Evolutionary conservation across 2,888 invertebrate species (phyloP).

Genomic region (Phaedon cochleariae): DNA sequence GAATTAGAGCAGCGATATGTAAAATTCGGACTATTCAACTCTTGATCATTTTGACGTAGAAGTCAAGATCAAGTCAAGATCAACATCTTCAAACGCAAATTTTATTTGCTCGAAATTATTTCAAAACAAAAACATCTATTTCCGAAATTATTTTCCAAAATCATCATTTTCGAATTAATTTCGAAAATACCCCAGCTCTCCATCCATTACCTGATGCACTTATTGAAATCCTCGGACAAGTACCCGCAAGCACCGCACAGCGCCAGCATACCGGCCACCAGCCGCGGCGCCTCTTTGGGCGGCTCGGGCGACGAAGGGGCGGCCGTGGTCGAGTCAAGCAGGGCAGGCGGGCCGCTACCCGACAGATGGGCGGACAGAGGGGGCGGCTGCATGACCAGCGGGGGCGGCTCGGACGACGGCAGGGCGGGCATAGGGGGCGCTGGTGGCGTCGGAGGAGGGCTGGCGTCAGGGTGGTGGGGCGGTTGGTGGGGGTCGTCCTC

Average conservation of each 20-base stretch:
- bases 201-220: conserved; percentile 69
- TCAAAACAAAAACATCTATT: no score
- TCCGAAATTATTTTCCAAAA: no score
- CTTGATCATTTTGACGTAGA: no score
- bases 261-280: conserved; percentile 76
- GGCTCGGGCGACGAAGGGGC: conserved; percentile 64
- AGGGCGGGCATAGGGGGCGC: conserved; percentile 15
- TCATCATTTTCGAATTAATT: no score
- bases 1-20: no score
- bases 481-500: conserved; percentile 13
- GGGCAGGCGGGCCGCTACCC: conserved; percentile 10
- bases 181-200: no score
- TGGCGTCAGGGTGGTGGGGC: neutral
- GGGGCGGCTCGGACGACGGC: neutral
- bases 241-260: conserved; percentile 85
- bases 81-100: no score
- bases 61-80: no score
- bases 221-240: conserved; percentile 79
- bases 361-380: neutral
- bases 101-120: no score
- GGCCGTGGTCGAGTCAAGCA: no score
- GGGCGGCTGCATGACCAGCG: conserved; percentile 11
- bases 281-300: conserved; percentile 66
- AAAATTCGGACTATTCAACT: no score
- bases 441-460: conserved; percentile 16